Percentiles rank a stretch among this genome's conserved stretches.
Conservation (phyloP, 1,140 invertebrate genomes). For the Cydia amplana region DNA sequence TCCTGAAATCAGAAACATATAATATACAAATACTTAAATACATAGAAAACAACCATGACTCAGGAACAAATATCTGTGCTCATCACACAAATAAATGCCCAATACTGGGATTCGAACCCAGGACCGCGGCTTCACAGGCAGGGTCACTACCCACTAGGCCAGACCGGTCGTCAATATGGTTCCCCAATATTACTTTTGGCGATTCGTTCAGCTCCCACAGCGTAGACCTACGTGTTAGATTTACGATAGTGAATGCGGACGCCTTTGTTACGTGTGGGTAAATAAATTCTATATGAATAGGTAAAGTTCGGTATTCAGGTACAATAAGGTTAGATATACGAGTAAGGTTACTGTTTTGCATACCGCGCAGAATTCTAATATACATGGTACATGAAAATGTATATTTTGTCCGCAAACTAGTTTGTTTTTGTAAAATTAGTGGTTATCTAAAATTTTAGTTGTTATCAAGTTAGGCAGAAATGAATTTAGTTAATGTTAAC, state of each 20-base stretch:
- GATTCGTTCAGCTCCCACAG: background rate
- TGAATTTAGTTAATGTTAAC: too few species aligned
- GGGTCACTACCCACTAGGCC: too few species aligned
- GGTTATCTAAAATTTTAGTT: background rate
- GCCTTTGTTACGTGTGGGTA: constrained; percentile 17
- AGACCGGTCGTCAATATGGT: too few species aligned
- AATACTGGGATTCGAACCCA: too few species aligned
- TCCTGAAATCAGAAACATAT: too few species aligned
- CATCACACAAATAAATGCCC: too few species aligned
- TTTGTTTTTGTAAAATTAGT: background rate
- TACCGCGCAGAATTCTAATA: background rate
- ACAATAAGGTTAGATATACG: background rate
- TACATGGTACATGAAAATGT: background rate
- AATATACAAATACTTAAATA: too few species aligned
- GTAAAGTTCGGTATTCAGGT: constrained; percentile 20
- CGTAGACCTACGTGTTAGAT: background rate
- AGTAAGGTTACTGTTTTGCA: constrained; percentile 23
- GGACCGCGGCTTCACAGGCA: too few species aligned
- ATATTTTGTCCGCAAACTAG: background rate
- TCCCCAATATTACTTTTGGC: background rate
- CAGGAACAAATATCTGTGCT: too few species aligned
- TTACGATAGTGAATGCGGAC: constrained; percentile 15
- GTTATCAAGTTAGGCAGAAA: background rate
- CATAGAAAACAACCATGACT: too few species aligned
- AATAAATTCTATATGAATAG: constrained; percentile 32